Conservation (phyloP, 2,797 vertebrate genomes). For the Chlorospingus flavigularis region DNA sequence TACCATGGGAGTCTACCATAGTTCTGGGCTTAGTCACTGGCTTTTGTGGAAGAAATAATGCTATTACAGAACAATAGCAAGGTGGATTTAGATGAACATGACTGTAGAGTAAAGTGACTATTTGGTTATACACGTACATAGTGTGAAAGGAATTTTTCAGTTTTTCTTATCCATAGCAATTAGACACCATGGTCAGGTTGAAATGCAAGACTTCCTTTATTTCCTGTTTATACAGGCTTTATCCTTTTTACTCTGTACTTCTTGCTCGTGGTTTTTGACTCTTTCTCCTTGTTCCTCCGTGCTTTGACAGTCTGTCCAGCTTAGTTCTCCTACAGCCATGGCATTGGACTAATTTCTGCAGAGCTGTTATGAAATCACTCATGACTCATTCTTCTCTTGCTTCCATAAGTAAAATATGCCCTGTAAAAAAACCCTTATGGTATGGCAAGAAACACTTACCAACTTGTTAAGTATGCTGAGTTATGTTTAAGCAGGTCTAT, state of each 20-base stretch:
- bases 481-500: neutral
- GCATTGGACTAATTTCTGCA: neutral
- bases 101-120: neutral
- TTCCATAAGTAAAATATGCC: neutral
- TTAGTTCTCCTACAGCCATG: neutral
- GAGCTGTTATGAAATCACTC: neutral
- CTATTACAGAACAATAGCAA: neutral
- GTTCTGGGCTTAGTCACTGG: neutral
- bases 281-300: neutral
- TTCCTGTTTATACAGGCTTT: constrained; percentile 28
- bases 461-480: neutral
- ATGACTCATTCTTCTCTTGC: constrained; percentile 2
- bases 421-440: neutral
- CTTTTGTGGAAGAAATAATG: neutral
- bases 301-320: neutral
- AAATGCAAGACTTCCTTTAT: constrained; percentile 45
- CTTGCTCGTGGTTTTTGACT: neutral
- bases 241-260: neutral
- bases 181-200: neutral
- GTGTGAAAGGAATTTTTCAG: neutral
- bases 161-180: constrained; percentile 1
- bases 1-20: neutral
- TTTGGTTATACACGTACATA: neutral
- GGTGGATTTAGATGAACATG: neutral
- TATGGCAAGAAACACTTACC: neutral